Percentiles rank a stretch among this genome's conserved stretches.
Conservation (phyloP, 2,113 vertebrate genomes). For the Brachypodius melanocephalos region DNA sequence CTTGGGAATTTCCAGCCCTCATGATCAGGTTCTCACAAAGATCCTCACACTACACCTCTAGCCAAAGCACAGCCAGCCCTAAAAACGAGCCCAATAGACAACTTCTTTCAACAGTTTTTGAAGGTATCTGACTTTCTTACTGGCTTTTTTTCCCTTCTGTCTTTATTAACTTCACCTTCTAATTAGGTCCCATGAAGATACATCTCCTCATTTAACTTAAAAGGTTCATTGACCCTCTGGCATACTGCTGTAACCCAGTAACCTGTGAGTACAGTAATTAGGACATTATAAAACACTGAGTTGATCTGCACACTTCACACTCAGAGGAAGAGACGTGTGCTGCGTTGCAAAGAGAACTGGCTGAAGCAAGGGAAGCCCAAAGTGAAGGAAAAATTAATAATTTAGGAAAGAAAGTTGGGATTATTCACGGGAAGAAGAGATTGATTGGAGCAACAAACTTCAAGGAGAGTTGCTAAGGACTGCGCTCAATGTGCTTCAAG, state of each 20-base stretch:
- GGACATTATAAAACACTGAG: conserved; percentile 22
- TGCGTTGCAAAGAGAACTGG: background rate
- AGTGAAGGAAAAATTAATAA: background rate
- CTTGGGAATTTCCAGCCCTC: background rate
- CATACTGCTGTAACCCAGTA: background rate
- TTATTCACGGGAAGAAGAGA: background rate
- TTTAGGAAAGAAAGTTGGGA: background rate
- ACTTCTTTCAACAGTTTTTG: background rate
- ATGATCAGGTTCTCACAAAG: background rate
- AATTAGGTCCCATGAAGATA: conserved; percentile 34
- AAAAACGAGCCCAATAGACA: background rate
- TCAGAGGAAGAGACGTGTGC: background rate
- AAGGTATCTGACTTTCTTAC: background rate
- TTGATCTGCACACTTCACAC: background rate
- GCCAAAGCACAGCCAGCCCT: background rate
- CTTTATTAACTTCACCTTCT: conserved; percentile 56
- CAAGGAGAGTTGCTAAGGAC: background rate
- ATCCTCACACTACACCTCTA: background rate
- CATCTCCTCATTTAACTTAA: conserved; percentile 36
- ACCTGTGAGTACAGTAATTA: conserved; percentile 29
- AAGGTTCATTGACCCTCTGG: conserved; percentile 35
- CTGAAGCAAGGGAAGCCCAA: background rate
- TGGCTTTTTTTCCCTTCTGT: background rate
- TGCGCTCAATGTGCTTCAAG: background rate
- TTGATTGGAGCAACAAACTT: background rate